These are phyloP conservation scores for Bos javanicus DNA, from an alignment of 2,113 vertebrate species.

Conservation along the genomic window DNA sequence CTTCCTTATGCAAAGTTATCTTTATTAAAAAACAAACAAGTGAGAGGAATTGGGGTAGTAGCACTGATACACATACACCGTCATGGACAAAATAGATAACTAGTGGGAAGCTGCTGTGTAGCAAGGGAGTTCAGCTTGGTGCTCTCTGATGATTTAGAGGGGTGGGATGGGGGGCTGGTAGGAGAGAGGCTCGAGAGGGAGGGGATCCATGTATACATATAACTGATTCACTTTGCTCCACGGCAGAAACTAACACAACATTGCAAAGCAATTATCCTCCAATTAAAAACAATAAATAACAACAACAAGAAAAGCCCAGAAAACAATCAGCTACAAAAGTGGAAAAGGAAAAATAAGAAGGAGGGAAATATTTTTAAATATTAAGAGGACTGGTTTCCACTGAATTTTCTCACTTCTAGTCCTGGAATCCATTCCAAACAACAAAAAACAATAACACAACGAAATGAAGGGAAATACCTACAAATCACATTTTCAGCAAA, in stretches of 20 bases:
- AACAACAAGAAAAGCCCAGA: background rate
- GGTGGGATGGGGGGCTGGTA: background rate
- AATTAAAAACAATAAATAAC: background rate
- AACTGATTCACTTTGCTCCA: background rate
- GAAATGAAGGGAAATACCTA: background rate
- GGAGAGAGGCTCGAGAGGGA: background rate
- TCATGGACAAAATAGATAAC: background rate
- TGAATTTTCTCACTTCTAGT: background rate
- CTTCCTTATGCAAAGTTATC: background rate
- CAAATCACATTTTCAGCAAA: conserved; percentile 6
- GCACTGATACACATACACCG: background rate
- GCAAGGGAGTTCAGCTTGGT: background rate
- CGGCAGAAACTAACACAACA: background rate
- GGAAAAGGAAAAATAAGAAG: background rate
- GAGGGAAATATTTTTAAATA: conserved; percentile 6
- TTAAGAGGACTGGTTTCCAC: background rate
- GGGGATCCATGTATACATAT: background rate
- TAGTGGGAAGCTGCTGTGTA: background rate
- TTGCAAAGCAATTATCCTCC: background rate
- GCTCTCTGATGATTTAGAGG: background rate
- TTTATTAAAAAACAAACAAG: background rate
- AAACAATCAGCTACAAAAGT: background rate
- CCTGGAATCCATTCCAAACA: conserved; percentile 1
- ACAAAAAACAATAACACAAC: background rate
- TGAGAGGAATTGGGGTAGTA: background rate